Percentiles rank a stretch among this genome's conserved stretches.
Conservation (phyloP, 1,140 invertebrate species). For the Cephus cinctus region DNA sequence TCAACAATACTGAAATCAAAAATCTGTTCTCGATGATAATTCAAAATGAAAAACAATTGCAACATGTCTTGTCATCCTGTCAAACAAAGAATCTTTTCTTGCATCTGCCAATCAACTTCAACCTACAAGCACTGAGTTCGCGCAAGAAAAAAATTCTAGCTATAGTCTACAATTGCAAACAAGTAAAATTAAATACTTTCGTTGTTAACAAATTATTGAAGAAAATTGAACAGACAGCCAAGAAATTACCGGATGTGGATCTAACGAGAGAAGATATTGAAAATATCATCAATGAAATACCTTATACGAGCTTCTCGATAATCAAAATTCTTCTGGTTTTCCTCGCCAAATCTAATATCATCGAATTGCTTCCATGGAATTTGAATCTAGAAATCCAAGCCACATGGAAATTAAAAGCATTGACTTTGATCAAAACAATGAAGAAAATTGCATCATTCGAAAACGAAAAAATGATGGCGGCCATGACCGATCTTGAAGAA, state of each 20-base stretch:
- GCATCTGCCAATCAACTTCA: constrained; percentile 14
- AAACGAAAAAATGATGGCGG: not conserved
- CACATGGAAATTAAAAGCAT: not conserved
- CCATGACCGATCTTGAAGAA: not conserved
- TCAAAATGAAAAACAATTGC: not conserved
- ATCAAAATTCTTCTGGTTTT: constrained; percentile 9
- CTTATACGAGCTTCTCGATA: constrained; percentile 10
- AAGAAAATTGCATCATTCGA: not conserved
- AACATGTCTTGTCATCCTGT: not conserved
- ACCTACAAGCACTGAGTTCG: not conserved
- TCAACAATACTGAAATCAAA: constrained; percentile 14
- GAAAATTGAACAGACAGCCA: not conserved
- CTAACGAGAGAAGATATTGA: not conserved
- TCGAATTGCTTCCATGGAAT: constrained; percentile 2
- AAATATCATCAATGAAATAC: constrained; percentile 6
- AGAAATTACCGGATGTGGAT: constrained; percentile 4
- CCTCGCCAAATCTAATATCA: constrained; percentile 3
- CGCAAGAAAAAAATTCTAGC: constrained; percentile 8
- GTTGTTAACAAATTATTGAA: constrained; percentile 4
- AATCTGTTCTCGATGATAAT: constrained; percentile 3
- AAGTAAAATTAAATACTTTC: not conserved
- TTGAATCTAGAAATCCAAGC: not conserved
- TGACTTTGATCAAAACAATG: not conserved
- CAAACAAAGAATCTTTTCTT: not conserved
- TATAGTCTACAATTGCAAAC: constrained; percentile 9